phyloP scores from a whole-genome alignment of 2,797 vertebrate genomes.

The Anas bernieri region DNA sequence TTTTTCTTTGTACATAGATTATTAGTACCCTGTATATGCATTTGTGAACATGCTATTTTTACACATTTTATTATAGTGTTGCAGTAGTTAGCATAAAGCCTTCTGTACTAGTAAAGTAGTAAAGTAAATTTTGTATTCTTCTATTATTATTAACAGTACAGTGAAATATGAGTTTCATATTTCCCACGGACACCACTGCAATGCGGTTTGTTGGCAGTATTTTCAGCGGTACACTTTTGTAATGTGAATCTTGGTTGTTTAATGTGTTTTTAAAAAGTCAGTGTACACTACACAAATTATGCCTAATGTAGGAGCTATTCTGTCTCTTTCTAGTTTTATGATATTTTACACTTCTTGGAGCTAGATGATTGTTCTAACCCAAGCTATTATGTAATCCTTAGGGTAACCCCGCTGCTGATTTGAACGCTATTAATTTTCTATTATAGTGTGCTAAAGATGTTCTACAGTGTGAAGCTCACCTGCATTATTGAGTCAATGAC shows the following conservation, averaged over 20 bases:
- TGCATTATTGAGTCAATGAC: conserved; percentile 92
- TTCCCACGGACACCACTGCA: conserved; percentile 44
- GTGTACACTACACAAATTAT: conserved; percentile 67
- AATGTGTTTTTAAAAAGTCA: conserved; percentile 32
- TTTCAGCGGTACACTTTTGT: conserved; percentile 36
- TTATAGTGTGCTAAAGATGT: conserved; percentile 94
- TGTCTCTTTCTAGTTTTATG: conserved; percentile 77
- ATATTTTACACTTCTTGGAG: conserved; percentile 85
- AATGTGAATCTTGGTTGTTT: conserved; percentile 53
- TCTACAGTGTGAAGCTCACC: conserved; percentile 88
- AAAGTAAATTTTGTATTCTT: neutral
- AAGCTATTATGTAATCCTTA: conserved; percentile 91
- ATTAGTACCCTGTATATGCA: neutral
- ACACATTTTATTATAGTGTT: neutral
- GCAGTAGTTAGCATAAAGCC: neutral
- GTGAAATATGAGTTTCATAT: conserved; percentile 46
- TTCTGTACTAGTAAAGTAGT: neutral
- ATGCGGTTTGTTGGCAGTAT: conserved; percentile 54
- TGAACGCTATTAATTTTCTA: conserved; percentile 97
- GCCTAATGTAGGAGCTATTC: conserved; percentile 49
- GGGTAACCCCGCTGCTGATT: conserved; percentile 91
- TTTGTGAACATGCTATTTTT: neutral
- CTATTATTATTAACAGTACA: conserved; percentile 24
- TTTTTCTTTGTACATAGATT: neutral
- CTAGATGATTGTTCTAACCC: conserved; percentile 88